These are phyloP conservation scores for Thaumetopoea pityocampa DNA, from an alignment of 1,140 invertebrate genomes.

Conservation along the genomic window DNA sequence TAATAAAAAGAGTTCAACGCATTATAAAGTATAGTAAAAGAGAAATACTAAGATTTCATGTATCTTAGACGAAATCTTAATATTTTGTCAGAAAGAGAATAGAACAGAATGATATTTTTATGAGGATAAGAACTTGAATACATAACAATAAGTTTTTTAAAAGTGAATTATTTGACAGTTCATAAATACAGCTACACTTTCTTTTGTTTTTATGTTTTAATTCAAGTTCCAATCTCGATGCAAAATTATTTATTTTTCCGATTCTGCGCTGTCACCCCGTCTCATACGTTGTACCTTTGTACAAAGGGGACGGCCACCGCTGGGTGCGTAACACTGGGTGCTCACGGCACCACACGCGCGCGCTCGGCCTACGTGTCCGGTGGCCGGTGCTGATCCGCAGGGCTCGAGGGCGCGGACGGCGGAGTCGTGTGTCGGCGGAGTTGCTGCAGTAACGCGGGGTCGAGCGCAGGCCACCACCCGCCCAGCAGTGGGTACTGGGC, in stretches of 20 bases:
- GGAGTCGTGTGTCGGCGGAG: conserved; percentile 47
- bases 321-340: conserved; percentile 38
- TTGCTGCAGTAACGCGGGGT: conserved; percentile 63
- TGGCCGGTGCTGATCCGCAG: conserved; percentile 47
- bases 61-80: too few species aligned
- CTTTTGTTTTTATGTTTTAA: too few species aligned
- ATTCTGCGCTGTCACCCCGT: too few species aligned
- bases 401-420: conserved; percentile 37
- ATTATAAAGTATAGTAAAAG: conserved; percentile 4
- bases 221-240: too few species aligned
- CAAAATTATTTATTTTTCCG: too few species aligned
- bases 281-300: too few species aligned
- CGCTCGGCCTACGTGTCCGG: conserved; percentile 51
- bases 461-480: conserved; percentile 67
- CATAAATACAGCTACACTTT: too few species aligned
- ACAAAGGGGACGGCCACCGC: too few species aligned
- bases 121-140: conserved; percentile 30
- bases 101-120: too few species aligned
- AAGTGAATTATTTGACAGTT: too few species aligned
- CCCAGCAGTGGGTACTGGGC: conserved; percentile 65
- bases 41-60: conserved; percentile 5
- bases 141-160: conserved; percentile 22
- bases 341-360: conserved; percentile 48
- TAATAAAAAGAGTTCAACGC: conserved; percentile 32
- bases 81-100: too few species aligned